A percentile compares a stretch with the other conserved stretches of the same genome.
These are phyloP conservation scores for Chloroceryle aenea DNA, from an alignment of 2,113 vertebrate genomes.

Conservation along the genomic window DNA sequence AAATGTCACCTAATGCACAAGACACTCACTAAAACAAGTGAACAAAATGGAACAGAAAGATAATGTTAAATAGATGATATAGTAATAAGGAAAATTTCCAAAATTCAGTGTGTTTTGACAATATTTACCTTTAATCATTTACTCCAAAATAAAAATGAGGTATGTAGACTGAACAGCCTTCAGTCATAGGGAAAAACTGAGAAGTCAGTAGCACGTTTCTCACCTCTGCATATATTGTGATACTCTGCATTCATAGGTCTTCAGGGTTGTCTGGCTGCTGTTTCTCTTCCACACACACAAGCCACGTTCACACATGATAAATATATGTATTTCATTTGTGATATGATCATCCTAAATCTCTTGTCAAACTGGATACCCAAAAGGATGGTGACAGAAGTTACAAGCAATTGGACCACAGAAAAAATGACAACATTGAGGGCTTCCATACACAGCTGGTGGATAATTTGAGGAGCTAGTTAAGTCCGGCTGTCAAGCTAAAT, in stretches of 20 bases:
- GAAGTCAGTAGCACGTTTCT: not conserved
- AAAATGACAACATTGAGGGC: not conserved
- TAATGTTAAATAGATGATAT: not conserved
- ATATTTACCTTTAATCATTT: not conserved
- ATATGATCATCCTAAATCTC: not conserved
- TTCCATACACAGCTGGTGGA: not conserved
- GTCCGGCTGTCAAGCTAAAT: not conserved
- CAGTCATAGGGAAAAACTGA: not conserved
- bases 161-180: not conserved
- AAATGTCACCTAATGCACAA: not conserved
- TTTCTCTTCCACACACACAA: not conserved
- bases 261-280: not conserved
- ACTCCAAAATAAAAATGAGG: not conserved
- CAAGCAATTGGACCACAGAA: not conserved
- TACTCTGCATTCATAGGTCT: not conserved
- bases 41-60: not conserved
- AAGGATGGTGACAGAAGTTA: not conserved
- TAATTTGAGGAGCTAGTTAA: not conserved
- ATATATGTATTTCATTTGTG: not conserved
- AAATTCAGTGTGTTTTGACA: not conserved
- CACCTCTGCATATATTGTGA: not conserved
- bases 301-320: not conserved
- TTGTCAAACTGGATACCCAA: not conserved
- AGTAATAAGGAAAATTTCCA: not conserved
- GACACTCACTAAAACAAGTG: not conserved